Percentiles rank a stretch among this genome's conserved stretches.
phyloP scores from a whole-genome alignment of 2,113 vertebrate species.

The Sphyrna mokarran region DNA sequence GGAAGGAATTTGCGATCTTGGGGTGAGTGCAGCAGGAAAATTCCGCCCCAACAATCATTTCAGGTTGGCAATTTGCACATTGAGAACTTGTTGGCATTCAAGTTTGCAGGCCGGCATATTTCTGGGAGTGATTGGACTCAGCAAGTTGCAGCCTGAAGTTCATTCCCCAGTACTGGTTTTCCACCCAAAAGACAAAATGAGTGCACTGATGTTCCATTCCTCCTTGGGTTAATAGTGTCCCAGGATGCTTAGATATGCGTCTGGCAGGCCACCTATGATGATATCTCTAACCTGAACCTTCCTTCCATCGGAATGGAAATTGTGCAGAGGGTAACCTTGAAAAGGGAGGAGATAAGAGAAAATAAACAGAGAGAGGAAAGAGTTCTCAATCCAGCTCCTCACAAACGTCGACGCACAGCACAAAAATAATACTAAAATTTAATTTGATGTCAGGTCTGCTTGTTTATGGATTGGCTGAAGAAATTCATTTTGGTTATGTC shows the following conservation, averaged over 20 bases:
- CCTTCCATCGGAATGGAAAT: neutral
- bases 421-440: neutral
- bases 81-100: neutral
- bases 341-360: no score
- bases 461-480: neutral
- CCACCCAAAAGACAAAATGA: neutral
- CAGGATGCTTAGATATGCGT: neutral
- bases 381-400: neutral
- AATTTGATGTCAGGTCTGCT: neutral
- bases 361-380: neutral
- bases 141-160: neutral
- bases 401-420: no score
- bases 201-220: neutral
- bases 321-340: neutral
- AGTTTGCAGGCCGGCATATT: neutral
- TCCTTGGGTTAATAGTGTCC: neutral
- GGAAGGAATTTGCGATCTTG: no score
- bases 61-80: neutral
- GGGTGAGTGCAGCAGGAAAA: neutral
- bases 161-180: neutral
- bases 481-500: neutral
- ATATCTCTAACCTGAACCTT: neutral
- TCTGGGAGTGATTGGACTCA: neutral
- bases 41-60: neutral
- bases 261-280: neutral